Evolutionary conservation across 2,113 vertebrate species (phyloP).

Genomic region (Hepsetus odoe): DNA sequence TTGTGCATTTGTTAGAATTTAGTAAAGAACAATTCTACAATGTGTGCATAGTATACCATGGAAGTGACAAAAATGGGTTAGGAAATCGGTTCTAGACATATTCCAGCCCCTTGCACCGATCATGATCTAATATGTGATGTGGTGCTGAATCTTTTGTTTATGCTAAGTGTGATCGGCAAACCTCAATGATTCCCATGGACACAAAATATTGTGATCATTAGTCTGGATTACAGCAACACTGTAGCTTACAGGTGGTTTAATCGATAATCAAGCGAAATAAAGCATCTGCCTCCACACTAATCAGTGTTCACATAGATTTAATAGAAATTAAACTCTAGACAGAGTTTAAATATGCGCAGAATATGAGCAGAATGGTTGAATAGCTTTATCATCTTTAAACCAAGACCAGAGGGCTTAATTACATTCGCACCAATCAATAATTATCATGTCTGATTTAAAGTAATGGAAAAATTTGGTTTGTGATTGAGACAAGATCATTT

Average conservation of each 20-base stretch:
- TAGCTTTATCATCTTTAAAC: not conserved
- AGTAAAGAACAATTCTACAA: constrained; percentile 63
- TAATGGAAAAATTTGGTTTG: not conserved
- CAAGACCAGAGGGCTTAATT: not conserved
- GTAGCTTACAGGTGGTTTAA: not conserved
- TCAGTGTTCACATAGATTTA: not conserved
- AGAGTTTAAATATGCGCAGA: not conserved
- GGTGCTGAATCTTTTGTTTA: not conserved
- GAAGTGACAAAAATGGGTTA: constrained; percentile 67
- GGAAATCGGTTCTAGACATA: constrained; percentile 63
- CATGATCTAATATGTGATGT: not conserved
- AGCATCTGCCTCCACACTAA: not conserved
- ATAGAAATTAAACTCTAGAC: not conserved
- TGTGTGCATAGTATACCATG: constrained; percentile 71
- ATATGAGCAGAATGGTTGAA: not conserved
- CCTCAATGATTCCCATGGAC: not conserved
- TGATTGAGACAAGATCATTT: constrained; percentile 1
- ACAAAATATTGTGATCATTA: not conserved
- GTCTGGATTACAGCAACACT: constrained; percentile 3
- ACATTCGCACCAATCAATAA: not conserved
- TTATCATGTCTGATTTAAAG: not conserved
- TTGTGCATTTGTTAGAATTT: constrained; percentile 65
- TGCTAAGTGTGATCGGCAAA: not conserved
- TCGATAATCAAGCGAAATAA: not conserved
- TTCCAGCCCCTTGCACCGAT: constrained; percentile 3